Base-by-base conservation (phyloP, 2,888 invertebrate species). In the Drosophila rellima region DNA sequence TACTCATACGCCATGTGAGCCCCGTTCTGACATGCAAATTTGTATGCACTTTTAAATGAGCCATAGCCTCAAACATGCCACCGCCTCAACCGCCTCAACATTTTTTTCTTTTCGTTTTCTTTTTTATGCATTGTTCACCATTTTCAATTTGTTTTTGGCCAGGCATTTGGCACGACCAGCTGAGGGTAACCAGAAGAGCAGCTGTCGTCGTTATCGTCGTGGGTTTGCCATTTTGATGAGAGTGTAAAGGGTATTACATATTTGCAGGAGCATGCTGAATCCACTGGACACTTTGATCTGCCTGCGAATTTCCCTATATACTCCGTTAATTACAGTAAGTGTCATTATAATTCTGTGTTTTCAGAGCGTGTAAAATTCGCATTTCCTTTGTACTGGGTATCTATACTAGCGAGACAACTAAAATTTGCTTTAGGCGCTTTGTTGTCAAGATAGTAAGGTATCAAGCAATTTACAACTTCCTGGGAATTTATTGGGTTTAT, bases 1-100 rank as follows among this genome's bases (percentile, higher is more conserved):
- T 89, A 88, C 89, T 88, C 85, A 85, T 85, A 88, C 86, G 85
- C 88, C 78, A 68, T 50, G 68, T 76, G 65, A 56, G 56, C 70
- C 62, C 57, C n/a, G 33, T 50, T 63, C 45, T 62, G 42, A 63
- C 70, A 62, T 72, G 69, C 65, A 66, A 74, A 66, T 86, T 78
- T 56, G 78, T 68, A 80, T 85, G 74, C 69, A 68, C 61, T 75
- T 76, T 77, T 73, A 88, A 89, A 88, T 89, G 86, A 87, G 76
- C 85, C 89, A 69, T 82, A 67, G 70, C 78, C 73, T 39, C 66
- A 82, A 68, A 80, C 83, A 77, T 77, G 73, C 56, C 67, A 74
- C 40, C 54, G 33, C 17, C 31, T 47, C 33, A 45, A 31, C 31
- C 2, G 31, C 13, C 18, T 31, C 40, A 47, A 48, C 37, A 15